Conservation (phyloP, 2,888 invertebrate genomes). For the Ectemnius continuus region DNA sequence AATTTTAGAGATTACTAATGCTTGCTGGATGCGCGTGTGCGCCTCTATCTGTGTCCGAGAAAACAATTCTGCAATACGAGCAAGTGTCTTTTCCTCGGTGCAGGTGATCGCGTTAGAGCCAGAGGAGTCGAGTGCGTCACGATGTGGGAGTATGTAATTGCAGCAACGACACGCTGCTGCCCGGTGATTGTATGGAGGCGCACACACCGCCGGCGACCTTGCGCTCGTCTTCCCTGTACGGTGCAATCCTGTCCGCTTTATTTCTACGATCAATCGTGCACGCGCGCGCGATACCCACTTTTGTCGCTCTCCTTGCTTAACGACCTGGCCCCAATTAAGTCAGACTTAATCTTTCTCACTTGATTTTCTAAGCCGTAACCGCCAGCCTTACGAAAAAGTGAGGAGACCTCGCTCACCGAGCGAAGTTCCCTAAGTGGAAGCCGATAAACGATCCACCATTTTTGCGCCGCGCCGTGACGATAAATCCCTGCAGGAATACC, state of each 20-base stretch:
- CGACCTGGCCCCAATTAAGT: conserved; percentile 56
- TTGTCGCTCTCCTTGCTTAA: conserved; percentile 57
- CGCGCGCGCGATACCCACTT: conserved; percentile 42
- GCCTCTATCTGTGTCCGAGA: conserved; percentile 1
- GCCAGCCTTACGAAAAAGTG: not conserved
- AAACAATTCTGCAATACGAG: conserved; percentile 9
- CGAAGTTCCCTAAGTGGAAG: not conserved
- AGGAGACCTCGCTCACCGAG: not conserved
- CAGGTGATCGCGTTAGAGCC: no score
- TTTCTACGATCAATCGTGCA: conserved; percentile 55
- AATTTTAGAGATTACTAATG: conserved; percentile 22
- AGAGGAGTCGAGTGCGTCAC: conserved; percentile 42
- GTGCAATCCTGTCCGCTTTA: conserved; percentile 56
- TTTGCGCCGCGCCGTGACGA: not conserved
- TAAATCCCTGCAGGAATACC: not conserved
- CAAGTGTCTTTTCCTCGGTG: not conserved
- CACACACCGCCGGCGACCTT: conserved; percentile 60
- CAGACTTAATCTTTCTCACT: conserved; percentile 24
- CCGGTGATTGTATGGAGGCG: conserved; percentile 10
- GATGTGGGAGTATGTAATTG: conserved; percentile 64
- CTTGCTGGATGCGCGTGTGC: not conserved
- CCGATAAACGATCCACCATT: not conserved
- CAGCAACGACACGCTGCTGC: no score
- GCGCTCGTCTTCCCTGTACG: conserved; percentile 67
- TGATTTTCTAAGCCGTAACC: conserved; percentile 4